Percentiles rank a stretch among this genome's conserved stretches.
phyloP scores from a whole-genome alignment of 2,797 vertebrate genomes.

The Sciurus carolinensis region DNA sequence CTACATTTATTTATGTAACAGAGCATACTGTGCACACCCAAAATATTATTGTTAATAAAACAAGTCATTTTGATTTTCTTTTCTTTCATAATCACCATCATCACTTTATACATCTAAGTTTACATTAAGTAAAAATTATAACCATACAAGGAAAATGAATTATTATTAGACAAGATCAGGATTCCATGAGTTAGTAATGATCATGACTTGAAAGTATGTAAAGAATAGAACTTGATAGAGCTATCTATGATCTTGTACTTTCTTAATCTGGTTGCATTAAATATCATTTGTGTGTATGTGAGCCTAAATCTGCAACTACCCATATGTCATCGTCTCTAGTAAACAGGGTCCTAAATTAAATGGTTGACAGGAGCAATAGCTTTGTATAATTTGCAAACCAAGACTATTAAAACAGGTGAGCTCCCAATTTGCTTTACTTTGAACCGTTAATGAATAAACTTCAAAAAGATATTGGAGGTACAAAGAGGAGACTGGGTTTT shows the following conservation, averaged over 20 bases:
- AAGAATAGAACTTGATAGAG: not conserved
- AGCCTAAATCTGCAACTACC: not conserved
- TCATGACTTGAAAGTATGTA: not conserved
- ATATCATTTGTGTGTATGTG: not conserved
- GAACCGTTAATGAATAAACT: conserved; percentile 84
- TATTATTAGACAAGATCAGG: not conserved
- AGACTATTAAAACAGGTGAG: conserved; percentile 73
- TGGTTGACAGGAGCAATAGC: conserved; percentile 56
- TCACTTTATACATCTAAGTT: not conserved
- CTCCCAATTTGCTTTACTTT: conserved; percentile 81
- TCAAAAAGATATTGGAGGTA: conserved; percentile 69
- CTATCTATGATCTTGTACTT: not conserved
- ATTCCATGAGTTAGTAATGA: not conserved
- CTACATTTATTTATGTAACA: not conserved
- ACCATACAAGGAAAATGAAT: not conserved
- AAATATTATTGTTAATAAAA: not conserved
- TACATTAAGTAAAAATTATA: not conserved
- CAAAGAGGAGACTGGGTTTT: conserved; percentile 29
- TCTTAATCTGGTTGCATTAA: not conserved
- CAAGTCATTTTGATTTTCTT: conserved; percentile 41
- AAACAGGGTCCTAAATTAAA: conserved; percentile 71
- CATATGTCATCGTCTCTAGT: not conserved
- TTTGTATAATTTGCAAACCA: conserved; percentile 78
- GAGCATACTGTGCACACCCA: not conserved
- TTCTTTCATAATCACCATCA: not conserved